Base-by-base conservation (phyloP, 2,888 invertebrate genomes). In the Kryphioiulus occultus region DNA sequence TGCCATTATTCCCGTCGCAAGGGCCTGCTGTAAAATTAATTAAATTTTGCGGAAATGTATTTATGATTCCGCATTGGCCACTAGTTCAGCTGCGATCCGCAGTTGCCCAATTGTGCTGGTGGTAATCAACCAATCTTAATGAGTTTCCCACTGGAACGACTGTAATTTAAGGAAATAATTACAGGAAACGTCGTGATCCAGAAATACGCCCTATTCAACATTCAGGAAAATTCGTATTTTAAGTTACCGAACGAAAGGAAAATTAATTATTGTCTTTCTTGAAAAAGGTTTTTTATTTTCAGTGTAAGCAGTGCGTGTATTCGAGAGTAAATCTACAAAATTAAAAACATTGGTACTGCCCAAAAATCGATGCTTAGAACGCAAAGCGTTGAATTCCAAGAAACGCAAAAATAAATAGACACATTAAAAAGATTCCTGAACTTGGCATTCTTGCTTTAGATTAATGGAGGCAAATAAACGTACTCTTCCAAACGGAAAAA, bases 21-120 rank as follows among this genome's bases (percentile, higher is more conserved):
- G 12, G 9, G 68, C 68, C 68, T 68, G 68, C 68, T 68, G 68
- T 68, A 26, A 68, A 68, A 68, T 68, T 68, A 68, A 68, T 68
- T 68, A 68, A 68, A 68, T 68, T 68, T 68, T 26, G 22, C 26
- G 22, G 26, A 68, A 68, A 68, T 68, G 26, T 26, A 68, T 26
- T 68, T 68, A 68, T 12, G 68, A 68, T 68, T 68, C 68, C 59
- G 59, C 59, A 59, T 59, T 59, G 59, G 59, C 59, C 22, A 59
- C 59, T 68, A 5, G 12, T 5, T 68, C 35, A 35, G 35, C 7
- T 35, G 35, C 35, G 3, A 26, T 22, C 68, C 10, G 53, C 53
- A 68, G 68, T 59, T 59, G 19, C n/a, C 59, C 59, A n/a, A 22
- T 59, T 59, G 22, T 22, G 5, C 22, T 7, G 68, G 9, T 68